A percentile compares a stretch with the other conserved stretches of the same genome.
phyloP scores from a whole-genome alignment of 92 coral and sea anemone genomes.

The Diadumene lineata region DNA sequence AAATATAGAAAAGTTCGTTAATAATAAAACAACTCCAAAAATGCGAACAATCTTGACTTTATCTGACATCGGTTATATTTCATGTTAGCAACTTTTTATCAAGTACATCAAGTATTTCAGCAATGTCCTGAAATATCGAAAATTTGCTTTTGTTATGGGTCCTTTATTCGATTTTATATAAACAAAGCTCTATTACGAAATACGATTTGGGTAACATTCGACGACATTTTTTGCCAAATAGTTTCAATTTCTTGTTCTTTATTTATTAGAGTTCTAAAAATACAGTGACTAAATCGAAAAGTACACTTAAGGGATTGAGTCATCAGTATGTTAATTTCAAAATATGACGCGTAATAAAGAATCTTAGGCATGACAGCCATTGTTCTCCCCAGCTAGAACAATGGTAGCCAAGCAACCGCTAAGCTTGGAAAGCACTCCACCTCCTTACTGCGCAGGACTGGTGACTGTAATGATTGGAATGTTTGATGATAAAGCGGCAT shows the following conservation, averaged over 20 bases:
- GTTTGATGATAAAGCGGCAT: constrained; percentile 30
- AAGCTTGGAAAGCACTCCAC: constrained; percentile 17
- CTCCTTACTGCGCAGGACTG: constrained; percentile 26
- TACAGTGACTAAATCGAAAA: constrained; percentile 5
- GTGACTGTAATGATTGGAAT: constrained; percentile 22
- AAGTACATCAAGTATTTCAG: background rate
- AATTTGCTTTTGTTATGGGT: background rate
- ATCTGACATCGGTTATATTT: background rate
- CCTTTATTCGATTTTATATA: too few species aligned
- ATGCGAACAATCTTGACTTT: background rate
- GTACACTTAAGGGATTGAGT: constrained; percentile 15
- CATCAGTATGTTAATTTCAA: constrained; percentile 24
- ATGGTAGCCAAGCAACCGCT: constrained; percentile 28
- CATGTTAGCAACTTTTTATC: background rate
- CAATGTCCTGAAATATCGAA: constrained; percentile 1
- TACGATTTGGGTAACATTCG: background rate
- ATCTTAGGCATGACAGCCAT: constrained; percentile 18
- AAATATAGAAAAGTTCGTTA: background rate
- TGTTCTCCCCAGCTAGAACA: constrained; percentile 11
- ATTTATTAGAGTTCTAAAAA: background rate
- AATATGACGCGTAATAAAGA: constrained; percentile 31
- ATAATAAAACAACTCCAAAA: background rate
- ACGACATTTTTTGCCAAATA: background rate
- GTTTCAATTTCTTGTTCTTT: constrained; percentile 3
- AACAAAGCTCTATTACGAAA: background rate